A percentile compares a stretch with the other conserved stretches of the same genome.
phyloP scores from a whole-genome alignment of 35 echinoderm and acorn worm species.

The Diadema setosum region DNA sequence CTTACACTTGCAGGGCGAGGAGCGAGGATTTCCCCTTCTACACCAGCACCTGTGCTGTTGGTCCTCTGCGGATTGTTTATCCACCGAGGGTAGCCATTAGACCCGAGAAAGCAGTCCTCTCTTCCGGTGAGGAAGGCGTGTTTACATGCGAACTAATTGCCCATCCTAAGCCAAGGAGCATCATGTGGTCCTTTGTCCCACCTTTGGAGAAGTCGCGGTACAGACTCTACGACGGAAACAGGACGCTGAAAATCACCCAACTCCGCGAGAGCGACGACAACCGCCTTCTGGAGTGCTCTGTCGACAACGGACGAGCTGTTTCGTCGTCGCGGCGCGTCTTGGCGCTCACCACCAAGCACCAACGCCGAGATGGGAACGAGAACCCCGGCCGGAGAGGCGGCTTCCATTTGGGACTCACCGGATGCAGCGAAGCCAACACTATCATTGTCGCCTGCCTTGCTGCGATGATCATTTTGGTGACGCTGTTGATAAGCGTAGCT shows the following conservation, averaged over 20 bases:
- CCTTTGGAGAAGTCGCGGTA: conserved; percentile 1
- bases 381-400: background rate
- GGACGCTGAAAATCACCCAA: conserved; percentile 16
- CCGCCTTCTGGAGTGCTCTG: conserved; percentile 21
- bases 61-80: conserved; percentile 18
- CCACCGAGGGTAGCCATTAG: conserved; percentile 32
- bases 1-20: conserved; percentile 12
- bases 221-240: conserved; percentile 15
- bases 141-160: conserved; percentile 43
- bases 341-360: background rate
- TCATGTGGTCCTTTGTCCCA: conserved; percentile 14
- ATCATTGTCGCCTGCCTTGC: background rate
- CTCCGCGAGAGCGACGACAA: conserved; percentile 12
- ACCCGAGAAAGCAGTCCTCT: conserved; percentile 2
- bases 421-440: background rate
- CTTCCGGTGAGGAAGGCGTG: background rate
- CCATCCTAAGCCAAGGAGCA: background rate
- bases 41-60: conserved; percentile 27
- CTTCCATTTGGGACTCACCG: background rate
- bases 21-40: conserved; percentile 47
- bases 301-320: conserved; percentile 8
- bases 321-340: conserved; percentile 16
- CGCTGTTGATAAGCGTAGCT: background rate
- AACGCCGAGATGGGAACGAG: background rate
- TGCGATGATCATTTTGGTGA: background rate